These are phyloP conservation scores for Rhincodon typus DNA, from an alignment of 2,797 vertebrate genomes.

Conservation along the genomic window DNA sequence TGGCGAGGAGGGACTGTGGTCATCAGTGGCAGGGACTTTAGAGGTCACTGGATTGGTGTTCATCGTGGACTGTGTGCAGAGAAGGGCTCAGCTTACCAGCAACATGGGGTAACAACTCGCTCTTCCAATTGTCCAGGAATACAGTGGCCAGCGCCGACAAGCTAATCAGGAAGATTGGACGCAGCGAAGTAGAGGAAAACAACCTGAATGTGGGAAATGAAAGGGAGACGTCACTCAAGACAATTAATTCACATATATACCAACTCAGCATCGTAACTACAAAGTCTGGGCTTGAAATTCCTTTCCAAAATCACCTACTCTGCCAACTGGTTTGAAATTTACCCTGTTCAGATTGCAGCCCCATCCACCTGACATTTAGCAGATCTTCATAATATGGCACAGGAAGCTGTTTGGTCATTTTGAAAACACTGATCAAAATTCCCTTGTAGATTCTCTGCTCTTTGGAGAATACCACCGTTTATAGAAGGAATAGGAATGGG, in stretches of 20 bases:
- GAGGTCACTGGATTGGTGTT: not conserved
- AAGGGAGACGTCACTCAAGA: too few species aligned
- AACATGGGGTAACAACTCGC: conserved; percentile 66
- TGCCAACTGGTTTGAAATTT: not conserved
- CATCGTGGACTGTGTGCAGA: not conserved
- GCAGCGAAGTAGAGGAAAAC: conserved; percentile 80
- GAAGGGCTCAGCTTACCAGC: conserved; percentile 56
- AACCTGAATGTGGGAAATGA: conserved; percentile 62
- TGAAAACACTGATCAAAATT: too few species aligned
- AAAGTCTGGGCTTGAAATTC: not conserved
- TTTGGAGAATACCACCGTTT: too few species aligned
- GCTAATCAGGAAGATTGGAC: conserved; percentile 82
- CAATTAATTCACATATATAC: not conserved
- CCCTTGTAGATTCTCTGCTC: too few species aligned
- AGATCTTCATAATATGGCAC: not conserved
- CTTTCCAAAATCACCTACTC: not conserved
- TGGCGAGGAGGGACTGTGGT: not conserved
- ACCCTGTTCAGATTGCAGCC: not conserved
- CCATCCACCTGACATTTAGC: not conserved
- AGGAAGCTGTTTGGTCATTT: not conserved
- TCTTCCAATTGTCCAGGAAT: conserved; percentile 86
- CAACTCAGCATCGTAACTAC: not conserved
- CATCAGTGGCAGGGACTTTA: not conserved
- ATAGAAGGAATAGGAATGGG: too few species aligned
- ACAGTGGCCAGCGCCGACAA: conserved; percentile 75